These are phyloP conservation scores for Epistrophe grossulariae DNA, from an alignment of 2,888 invertebrate species.

Conservation along the genomic window DNA sequence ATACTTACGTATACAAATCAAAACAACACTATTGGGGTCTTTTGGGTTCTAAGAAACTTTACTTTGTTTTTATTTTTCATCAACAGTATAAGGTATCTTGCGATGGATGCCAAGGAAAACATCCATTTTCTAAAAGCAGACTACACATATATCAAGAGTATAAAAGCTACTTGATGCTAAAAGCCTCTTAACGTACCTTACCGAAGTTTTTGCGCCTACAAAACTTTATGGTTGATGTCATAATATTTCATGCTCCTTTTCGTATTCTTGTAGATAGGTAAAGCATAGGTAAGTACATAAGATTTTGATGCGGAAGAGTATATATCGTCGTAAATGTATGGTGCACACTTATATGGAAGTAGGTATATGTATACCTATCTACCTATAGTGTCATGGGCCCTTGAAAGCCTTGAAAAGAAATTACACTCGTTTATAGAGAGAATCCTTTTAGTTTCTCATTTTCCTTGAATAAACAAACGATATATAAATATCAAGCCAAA, in stretches of 20 bases:
- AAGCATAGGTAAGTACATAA: constrained; percentile 15
- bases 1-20: neutral
- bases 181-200: constrained; percentile 52
- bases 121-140: constrained; percentile 11
- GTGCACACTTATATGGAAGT: constrained; percentile 10
- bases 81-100: constrained; percentile 2
- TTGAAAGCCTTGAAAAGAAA: constrained; percentile 27
- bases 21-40: constrained; percentile 1
- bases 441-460: constrained; percentile 25
- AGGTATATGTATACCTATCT: neutral
- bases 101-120: neutral
- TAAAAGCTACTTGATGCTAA: constrained; percentile 56
- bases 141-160: constrained; percentile 20
- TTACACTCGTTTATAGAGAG: constrained; percentile 22
- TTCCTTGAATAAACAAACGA: neutral
- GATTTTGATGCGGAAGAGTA: constrained; percentile 8
- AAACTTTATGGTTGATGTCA: constrained; percentile 52
- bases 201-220: constrained; percentile 55
- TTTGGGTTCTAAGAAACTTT: constrained; percentile 6
- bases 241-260: constrained; percentile 46
- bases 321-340: constrained; percentile 18
- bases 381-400: constrained; percentile 16
- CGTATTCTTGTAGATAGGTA: constrained; percentile 16
- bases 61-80: neutral
- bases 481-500: neutral